Evolutionary conservation across 2,797 vertebrate species (phyloP), one percentile per base, ranked within the genome.

Genomic region (Macropodus opercularis): DNA sequence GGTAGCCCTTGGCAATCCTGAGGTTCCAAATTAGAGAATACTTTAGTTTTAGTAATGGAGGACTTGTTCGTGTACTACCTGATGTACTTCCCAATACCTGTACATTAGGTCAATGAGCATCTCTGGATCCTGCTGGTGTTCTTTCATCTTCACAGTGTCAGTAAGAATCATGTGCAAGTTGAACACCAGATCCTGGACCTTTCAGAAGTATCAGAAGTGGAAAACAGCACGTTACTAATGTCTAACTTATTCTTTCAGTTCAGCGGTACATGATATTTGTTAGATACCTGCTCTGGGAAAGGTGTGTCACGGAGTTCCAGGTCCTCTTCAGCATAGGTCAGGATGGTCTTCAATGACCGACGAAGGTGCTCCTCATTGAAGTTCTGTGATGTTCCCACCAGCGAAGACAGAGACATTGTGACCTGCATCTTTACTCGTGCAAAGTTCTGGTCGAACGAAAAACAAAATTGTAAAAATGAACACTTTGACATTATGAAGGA

Each of bases 91-190:
- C 0, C 21, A 4, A 49, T 81, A 95, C 96, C 96, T 93, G 91
- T 97, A 96, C 96, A 97, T 97, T 18, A 96, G 90, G 80, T 97
- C 96, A 2, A 96, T 88, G 52, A 97, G 93, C 96, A 97, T 97
- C 87, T 97, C 96, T 0, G 96, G 95, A 81, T 97, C 96, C 65
- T 96, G 94, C 83, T 96, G 94, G 69, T 97, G 94, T 50, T 96
- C 96, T 76, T 97, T 97, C 96, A 97, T 97, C 84, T 96, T 97
- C 26, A 96, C 96, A 0, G 96, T 97, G 84, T 97, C 95, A 0
- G 95, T 96, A 34, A 97, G 92, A 80, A 97, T 97, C 96, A 96
- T 97, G 90, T 97, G 95, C 67, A 97, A 81, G 84, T 97, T 97
- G 84, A 96, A 97, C 69, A 96, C 94, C 49, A 97, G 89, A 83